Evolutionary conservation across 2,797 vertebrate species (phyloP), one percentile per base, ranked within the genome.

Genomic region (Urophycis tenuis): DNA sequence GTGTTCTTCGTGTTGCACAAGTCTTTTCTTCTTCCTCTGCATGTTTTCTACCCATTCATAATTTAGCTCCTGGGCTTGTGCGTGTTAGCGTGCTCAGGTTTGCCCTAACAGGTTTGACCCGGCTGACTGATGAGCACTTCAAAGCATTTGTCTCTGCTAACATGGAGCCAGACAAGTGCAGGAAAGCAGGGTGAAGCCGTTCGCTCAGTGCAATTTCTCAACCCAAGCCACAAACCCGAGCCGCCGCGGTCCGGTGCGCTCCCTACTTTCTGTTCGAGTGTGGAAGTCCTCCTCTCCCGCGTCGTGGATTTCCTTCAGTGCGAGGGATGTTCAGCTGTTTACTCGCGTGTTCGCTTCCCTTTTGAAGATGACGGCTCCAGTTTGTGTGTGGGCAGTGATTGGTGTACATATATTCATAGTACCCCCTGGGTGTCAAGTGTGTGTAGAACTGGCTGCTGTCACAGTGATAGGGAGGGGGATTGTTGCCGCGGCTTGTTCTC

Each of bases 381-480:
- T 73, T 36, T 29, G 34, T 14, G 29, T 25, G 22, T 60, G 11
- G 39, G 71, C 8, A 35, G 71, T 25, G 49, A 74, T 45, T 45
- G 74, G 19, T 22, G 36, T 49, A 22, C 67, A 33, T 25, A 76
- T 36, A 76, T 29, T 22, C 30, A 35, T 36, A 33, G 30, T 45
- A 71, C 75, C 60, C 60, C 53, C 35, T 11, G 75, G 45, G 39
- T 72, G 30, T 77, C 29, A 32, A 60, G 53, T 49, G 71, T 49
- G n/a, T 69, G n/a, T 71, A n/a, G n/a, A 35, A 71, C 67, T 60
- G 79, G 71, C 74, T 76, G 71, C 36, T 36, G 75, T 71, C 75
- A 69, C 35, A 22, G 74, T 73, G 36, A 71, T 15, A 41, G 53
- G 15, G 22, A n/a, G 9, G 30, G 17, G 72, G 33, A 75, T 30